These are phyloP conservation scores for Sinosuthora webbiana DNA, from an alignment of 2,113 vertebrate genomes.

Conservation along the genomic window DNA sequence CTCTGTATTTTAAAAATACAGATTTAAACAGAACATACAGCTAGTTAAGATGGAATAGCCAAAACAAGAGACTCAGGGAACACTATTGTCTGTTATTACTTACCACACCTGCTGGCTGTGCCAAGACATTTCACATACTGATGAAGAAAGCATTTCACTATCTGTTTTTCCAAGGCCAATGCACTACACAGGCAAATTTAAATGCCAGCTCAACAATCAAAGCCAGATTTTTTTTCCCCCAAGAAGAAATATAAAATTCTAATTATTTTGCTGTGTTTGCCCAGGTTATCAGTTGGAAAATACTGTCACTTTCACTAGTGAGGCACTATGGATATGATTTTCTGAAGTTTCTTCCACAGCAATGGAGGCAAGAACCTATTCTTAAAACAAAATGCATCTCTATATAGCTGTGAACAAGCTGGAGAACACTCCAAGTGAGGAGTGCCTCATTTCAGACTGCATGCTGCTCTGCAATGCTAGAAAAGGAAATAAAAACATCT, in stretches of 20 bases:
- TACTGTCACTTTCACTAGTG: background rate
- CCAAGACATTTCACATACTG: background rate
- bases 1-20: background rate
- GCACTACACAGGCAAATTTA: background rate
- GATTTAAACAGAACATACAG: background rate
- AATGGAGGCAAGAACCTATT: background rate
- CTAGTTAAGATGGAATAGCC: background rate
- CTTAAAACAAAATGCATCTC: background rate
- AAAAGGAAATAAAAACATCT: background rate
- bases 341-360: background rate
- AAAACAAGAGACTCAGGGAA: background rate
- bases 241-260: background rate
- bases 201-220: background rate
- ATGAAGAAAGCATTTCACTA: background rate
- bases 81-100: background rate
- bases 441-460: background rate
- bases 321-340: background rate
- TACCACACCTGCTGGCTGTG: background rate
- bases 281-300: background rate
- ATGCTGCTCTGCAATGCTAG: background rate
- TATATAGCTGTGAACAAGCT: background rate
- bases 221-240: fast-evolving
- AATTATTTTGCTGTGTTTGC: background rate
- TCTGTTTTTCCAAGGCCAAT: background rate
- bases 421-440: fast-evolving